A percentile compares a stretch with the other conserved stretches of the same genome.
phyloP scores from a whole-genome alignment of 2,888 invertebrate species.

The Tipula vernalis region DNA sequence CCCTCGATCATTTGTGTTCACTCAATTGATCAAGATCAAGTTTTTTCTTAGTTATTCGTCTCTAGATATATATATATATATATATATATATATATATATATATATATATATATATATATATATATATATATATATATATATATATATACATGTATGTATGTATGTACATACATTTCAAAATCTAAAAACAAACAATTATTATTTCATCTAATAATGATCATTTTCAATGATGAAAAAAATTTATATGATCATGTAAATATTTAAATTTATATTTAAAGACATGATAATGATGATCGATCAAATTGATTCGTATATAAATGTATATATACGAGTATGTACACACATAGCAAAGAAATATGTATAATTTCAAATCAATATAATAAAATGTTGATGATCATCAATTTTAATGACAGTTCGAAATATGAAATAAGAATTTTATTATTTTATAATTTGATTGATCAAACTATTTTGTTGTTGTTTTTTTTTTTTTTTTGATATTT shows the following conservation, averaged over 20 bases:
- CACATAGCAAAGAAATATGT: background rate
- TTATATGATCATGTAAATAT: background rate
- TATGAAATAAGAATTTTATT: background rate
- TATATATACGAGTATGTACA: background rate
- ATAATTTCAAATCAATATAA: background rate
- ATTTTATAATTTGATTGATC: conserved; percentile 4
- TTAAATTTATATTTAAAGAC: conserved; percentile 4
- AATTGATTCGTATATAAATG: background rate
- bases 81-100: too few relatives aligned
- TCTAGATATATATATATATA: background rate
- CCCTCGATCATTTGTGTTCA: background rate
- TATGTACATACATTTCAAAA: background rate
- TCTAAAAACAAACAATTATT: background rate
- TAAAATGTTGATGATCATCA: background rate
- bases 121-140: too few relatives aligned
- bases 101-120: too few relatives aligned
- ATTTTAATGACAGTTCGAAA: background rate
- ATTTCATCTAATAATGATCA: conserved; percentile 4
- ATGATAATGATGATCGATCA: conserved; percentile 4
- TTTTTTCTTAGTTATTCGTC: background rate
- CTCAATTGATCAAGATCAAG: background rate
- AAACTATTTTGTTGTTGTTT: background rate
- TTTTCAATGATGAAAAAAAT: background rate
- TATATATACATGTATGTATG: too few relatives aligned
- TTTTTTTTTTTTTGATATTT: background rate